Evolutionary conservation across 1,140 invertebrate species (phyloP), one percentile per base, ranked within the genome.

Genomic region (Nilaparvata lugens): DNA sequence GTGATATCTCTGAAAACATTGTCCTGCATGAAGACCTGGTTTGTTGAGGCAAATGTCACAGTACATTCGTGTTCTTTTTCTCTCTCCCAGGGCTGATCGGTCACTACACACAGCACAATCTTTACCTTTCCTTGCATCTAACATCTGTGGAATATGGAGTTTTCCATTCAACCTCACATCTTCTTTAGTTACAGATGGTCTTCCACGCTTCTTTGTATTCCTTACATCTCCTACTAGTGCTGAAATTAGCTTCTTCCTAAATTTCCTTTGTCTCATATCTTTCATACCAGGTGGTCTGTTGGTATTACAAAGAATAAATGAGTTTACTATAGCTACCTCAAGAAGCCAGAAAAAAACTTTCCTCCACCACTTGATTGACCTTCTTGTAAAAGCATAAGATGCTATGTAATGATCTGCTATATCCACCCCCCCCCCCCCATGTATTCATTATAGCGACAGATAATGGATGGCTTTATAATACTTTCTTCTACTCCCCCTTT

Each of bases 281-380:
- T 52, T 52, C 13, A 6, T 6, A 7, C 48, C 48, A n/a, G 48
- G 48, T 52, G 48, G 48, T 52, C 48, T 52, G 16, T 14, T 52
- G 19, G 13, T 16, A 52, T 52, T 52, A 6, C 16, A 19, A 9
- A 52, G 19, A 14, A 52, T 52, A 52, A 52, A 52, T 9, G 48
- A 13, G 19, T 52, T 52, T n/a, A 52, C 48, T 52, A 52, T 21
- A 14, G 48, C 6, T 14, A 52, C 48, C 19, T 52, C 48, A 38
- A 59, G 52, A 61, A 66, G 4, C 38, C 38, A 40, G 38, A 40
- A 40, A 40, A 40, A 40, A 9, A 40, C n/a, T 40, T 40, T 40
- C 38, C 38, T 9, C n/a, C 38, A 40, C 38, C 38, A 40, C n/a
- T 40, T 40, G n/a, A 40, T n/a, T 40, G 38, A 40, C n/a, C n/a